Conservation (phyloP, 2,797 vertebrate genomes). For the Sparidentex hasta region DNA sequence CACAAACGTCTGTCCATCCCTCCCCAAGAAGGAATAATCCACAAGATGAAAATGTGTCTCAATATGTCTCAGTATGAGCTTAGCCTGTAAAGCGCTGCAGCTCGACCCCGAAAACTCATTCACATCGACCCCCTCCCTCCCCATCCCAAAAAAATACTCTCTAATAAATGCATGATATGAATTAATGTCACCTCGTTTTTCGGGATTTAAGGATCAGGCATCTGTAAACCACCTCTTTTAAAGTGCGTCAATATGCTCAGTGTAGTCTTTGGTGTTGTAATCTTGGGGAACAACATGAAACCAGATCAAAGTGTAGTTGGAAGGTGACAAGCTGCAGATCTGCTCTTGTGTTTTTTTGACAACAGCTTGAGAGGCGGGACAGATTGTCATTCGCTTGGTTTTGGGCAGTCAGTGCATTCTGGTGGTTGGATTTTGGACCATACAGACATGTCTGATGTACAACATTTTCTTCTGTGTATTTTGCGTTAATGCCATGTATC, state of each 20-base stretch:
- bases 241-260: constrained; percentile 58
- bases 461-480: neutral
- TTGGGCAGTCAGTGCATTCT: constrained; percentile 1
- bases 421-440: constrained; percentile 19
- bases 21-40: constrained; percentile 85
- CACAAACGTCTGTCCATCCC: constrained; percentile 88
- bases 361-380: constrained; percentile 38
- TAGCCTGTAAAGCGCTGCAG: constrained; percentile 79
- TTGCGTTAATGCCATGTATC: neutral
- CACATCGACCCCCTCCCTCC: neutral
- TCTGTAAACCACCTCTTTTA: constrained; percentile 48
- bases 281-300: constrained; percentile 41
- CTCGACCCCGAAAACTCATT: constrained; percentile 36
- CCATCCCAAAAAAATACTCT: neutral
- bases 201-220: constrained; percentile 35
- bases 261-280: constrained; percentile 35
- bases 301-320: constrained; percentile 27
- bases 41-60: constrained; percentile 91
- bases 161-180: constrained; percentile 44
- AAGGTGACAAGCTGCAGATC: constrained; percentile 27
- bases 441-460: neutral
- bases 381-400: constrained; percentile 10
- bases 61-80: constrained; percentile 90
- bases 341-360: constrained; percentile 17
- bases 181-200: constrained; percentile 18